Evolutionary conservation across 2,888 invertebrate genomes (phyloP).

Genomic region (Caenorhabditis doughertyi): DNA sequence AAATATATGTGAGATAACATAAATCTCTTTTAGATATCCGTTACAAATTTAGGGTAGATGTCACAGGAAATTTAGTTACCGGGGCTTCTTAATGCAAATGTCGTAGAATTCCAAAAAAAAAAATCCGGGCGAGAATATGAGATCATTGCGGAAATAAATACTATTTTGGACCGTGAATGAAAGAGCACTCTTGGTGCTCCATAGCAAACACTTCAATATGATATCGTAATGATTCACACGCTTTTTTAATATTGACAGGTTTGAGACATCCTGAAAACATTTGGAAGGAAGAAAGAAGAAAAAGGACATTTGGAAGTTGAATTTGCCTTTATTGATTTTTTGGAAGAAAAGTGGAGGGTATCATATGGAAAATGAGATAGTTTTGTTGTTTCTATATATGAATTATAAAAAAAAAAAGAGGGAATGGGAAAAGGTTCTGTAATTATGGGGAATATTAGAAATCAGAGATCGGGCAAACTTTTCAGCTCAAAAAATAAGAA

Average conservation of each 20-base stretch:
- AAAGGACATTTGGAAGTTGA: neutral
- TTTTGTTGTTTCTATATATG: too few relatives aligned
- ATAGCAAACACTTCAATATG: slow-evolving; percentile 12
- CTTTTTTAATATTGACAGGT: slow-evolving; percentile 13
- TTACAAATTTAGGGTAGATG: neutral
- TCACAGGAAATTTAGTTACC: neutral
- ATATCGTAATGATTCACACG: slow-evolving; percentile 23
- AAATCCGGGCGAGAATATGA: neutral
- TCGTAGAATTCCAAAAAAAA: neutral
- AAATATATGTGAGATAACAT: neutral
- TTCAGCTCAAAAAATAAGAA: too few relatives aligned
- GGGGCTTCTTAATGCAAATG: neutral
- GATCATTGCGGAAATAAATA: slow-evolving; percentile 14
- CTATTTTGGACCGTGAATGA: neutral
- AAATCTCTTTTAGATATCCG: neutral
- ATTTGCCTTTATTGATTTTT: too few relatives aligned
- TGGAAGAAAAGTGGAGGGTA: too few relatives aligned
- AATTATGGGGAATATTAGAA: too few relatives aligned
- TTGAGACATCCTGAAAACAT: neutral
- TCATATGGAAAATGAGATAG: too few relatives aligned
- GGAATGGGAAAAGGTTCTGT: too few relatives aligned
- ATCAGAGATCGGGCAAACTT: too few relatives aligned
- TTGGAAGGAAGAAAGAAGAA: neutral
- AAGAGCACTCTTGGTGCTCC: neutral
- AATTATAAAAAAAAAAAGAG: too few relatives aligned